Base-by-base conservation (phyloP, 2,113 vertebrate species). In the Hipposideros armiger region DNA sequence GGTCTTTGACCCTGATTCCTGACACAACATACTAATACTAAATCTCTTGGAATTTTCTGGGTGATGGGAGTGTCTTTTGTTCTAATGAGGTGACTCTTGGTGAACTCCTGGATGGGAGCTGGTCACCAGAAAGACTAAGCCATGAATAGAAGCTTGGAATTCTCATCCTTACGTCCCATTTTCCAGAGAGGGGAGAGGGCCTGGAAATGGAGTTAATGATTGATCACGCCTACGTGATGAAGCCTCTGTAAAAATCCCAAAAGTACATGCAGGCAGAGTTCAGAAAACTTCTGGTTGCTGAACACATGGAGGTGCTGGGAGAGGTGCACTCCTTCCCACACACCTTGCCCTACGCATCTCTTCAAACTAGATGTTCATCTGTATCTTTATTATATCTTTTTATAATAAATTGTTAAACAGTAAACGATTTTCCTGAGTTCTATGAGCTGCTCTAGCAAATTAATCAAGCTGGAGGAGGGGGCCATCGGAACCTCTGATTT, bases 111-210 rank as follows among this genome's bases (percentile, higher is more conserved):
- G 19, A 11, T 62, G n/a, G 32, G 32, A 58, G 16, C 69, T 17
- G 11, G 26, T 86, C 54, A 62, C 81, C 16, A 72, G 87, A 45
- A 70, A 78, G 72, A 80, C 45, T 45, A 54, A 69, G 50, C 32
- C 62, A 70, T 52, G 81, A 62, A 70, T 69, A n/a, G 80, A 95
- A 84, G n/a, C 52, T 85, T 85, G 80, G 72, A 42, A 78, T 90
- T 62, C 30, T 83, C 36, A 56, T n/a, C 69, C 66, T 20, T 52
- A 66, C 36, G 67, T 40, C 42, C 30, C 40, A 14, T 66, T 94
- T 58, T 64, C 72, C 28, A 72, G 52, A 58, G 52, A 70, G 87
- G 11, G 20, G 45, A n/a, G 16, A 45, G 52, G 45, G 60, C 32
- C 67, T 74, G 47, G 81, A 78, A 62, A 45, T 86, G 64, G 56